These are phyloP conservation scores for Leguminivora glycinivorella DNA, from an alignment of 1,140 invertebrate species.

Conservation along the genomic window DNA sequence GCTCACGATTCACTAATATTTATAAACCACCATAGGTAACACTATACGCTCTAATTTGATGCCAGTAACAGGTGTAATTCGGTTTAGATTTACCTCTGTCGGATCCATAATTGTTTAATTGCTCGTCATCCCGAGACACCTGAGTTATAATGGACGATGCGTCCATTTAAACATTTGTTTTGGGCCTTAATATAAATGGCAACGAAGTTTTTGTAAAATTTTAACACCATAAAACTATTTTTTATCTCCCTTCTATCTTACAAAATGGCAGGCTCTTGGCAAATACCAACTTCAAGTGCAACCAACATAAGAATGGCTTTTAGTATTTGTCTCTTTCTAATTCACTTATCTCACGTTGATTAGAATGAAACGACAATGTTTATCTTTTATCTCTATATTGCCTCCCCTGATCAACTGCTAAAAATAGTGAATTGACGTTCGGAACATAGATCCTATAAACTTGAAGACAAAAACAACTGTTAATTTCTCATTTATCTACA, in stretches of 20 bases:
- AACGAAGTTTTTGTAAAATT: constrained; percentile 72
- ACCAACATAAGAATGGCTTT: constrained; percentile 58
- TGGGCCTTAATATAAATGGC: constrained; percentile 75
- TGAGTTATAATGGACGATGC: constrained; percentile 98
- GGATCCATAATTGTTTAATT: constrained; percentile 92
- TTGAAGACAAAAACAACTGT: background rate
- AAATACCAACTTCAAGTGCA: constrained; percentile 73
- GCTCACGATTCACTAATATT: constrained; percentile 58
- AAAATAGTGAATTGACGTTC: constrained; percentile 54
- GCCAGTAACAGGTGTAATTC: constrained; percentile 79
- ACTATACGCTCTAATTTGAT: constrained; percentile 76
- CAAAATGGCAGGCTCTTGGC: constrained; percentile 77
- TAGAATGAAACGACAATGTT: constrained; percentile 43
- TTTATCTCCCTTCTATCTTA: constrained; percentile 79
- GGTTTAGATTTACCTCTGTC: constrained; percentile 91
- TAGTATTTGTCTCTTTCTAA: constrained; percentile 47
- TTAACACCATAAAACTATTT: constrained; percentile 80
- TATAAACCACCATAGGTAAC: constrained; percentile 63
- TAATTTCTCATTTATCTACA: background rate
- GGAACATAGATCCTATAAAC: constrained; percentile 27
- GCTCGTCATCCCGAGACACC: constrained; percentile 97
- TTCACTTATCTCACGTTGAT: constrained; percentile 24
- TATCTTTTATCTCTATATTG: constrained; percentile 46
- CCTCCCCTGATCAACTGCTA: constrained; percentile 57
- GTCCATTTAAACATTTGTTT: constrained; percentile 89